Percentiles rank a stretch among this genome's conserved stretches.
Evolutionary conservation across 2,888 invertebrate genomes (phyloP).

Genomic region (Gymnoscelis rufifasciata): DNA sequence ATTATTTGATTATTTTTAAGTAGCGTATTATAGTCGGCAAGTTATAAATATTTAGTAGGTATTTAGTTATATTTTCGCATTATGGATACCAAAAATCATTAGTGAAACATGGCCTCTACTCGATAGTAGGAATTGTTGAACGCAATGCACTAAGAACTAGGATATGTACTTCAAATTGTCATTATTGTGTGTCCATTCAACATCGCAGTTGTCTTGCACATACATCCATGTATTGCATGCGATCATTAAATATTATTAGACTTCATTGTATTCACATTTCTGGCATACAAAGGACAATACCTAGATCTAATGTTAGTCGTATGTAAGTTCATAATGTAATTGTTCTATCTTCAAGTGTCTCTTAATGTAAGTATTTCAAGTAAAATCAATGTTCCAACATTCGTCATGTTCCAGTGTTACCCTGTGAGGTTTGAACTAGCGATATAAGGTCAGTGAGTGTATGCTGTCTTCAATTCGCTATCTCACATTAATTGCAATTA

Average conservation of each 20-base stretch:
- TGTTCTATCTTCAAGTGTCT: constrained; percentile 78
- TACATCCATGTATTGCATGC: constrained; percentile 35
- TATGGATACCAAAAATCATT: constrained; percentile 57
- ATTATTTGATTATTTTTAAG: constrained; percentile 26
- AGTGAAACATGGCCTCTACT: constrained; percentile 56
- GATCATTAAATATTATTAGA: constrained; percentile 48
- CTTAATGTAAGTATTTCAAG: constrained; percentile 72
- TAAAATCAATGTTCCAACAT: constrained; percentile 60
- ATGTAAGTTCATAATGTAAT: constrained; percentile 74
- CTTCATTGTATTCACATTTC: constrained; percentile 67
- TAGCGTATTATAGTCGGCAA: constrained; percentile 28
- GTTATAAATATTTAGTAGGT: constrained; percentile 27
- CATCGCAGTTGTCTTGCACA: constrained; percentile 59
- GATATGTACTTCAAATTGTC: constrained; percentile 49
- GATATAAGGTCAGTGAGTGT: constrained; percentile 22
- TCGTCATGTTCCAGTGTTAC: constrained; percentile 53
- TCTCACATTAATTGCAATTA: constrained; percentile 34
- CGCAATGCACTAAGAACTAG: constrained; percentile 54
- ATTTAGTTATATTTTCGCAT: constrained; percentile 40
- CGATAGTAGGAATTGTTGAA: constrained; percentile 47
- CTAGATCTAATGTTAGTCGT: constrained; percentile 78
- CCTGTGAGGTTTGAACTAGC: constrained; percentile 33
- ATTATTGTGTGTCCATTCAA: constrained; percentile 43
- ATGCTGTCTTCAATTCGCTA: constrained; percentile 28
- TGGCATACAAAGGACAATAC: constrained; percentile 80